Conservation (phyloP, 2,113 vertebrate genomes). For the Ia io region DNA sequence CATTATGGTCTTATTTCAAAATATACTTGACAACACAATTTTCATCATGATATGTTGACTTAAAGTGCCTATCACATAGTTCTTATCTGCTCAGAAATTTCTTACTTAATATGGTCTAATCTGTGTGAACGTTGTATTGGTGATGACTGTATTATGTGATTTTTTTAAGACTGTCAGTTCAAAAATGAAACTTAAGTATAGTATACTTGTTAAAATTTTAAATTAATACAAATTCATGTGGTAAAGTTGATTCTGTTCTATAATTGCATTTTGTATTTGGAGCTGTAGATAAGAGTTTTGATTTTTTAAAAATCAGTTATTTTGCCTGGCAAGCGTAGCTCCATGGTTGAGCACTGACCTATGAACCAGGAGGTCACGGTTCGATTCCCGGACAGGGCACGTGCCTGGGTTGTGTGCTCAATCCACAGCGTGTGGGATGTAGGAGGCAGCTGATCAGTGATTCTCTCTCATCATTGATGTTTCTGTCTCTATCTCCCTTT, state of each 20-base stretch:
- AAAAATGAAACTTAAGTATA: conserved; percentile 10
- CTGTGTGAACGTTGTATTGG: neutral
- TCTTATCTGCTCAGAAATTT: neutral
- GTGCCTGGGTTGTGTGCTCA: too few relatives aligned
- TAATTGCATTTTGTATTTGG: neutral
- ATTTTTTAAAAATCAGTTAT: neutral
- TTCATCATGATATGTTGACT: neutral
- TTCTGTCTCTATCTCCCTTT: too few relatives aligned
- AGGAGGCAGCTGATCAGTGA: too few relatives aligned
- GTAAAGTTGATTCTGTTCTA: neutral
- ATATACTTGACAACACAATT: neutral
- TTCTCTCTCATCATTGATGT: too few relatives aligned
- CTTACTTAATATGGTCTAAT: neutral
- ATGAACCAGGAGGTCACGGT: too few relatives aligned
- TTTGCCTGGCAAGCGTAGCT: neutral
- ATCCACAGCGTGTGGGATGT: too few relatives aligned
- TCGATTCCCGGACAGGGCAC: too few relatives aligned
- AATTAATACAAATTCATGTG: neutral
- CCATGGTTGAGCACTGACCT: too few relatives aligned
- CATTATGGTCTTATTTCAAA: neutral
- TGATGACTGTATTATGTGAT: neutral
- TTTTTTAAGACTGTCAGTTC: neutral
- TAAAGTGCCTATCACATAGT: neutral
- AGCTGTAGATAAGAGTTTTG: neutral
- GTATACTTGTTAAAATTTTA: conserved; percentile 12